phyloP scores from a whole-genome alignment of 2,113 vertebrate genomes.

The Indri indri region DNA sequence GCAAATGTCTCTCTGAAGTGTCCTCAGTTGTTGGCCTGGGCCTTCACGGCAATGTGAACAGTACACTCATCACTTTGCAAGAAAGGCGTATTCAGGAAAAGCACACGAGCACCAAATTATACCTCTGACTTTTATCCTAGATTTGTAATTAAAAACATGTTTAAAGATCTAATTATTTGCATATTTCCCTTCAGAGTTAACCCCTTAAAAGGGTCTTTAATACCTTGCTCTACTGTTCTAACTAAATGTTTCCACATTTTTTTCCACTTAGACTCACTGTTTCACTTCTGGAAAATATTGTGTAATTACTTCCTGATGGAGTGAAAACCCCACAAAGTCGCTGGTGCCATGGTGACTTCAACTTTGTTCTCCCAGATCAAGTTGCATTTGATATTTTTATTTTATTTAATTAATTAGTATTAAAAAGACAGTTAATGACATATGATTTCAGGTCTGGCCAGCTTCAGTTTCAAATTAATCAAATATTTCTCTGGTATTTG shows the following conservation, averaged over 20 bases:
- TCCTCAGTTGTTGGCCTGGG: conserved; percentile 13
- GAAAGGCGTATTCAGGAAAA: conserved; percentile 75
- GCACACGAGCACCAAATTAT: conserved; percentile 70
- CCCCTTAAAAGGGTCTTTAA: conserved; percentile 86
- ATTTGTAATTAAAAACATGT: conserved; percentile 84
- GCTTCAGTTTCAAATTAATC: conserved; percentile 70
- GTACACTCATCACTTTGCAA: conserved; percentile 55
- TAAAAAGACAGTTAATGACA: conserved; percentile 74
- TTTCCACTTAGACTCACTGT: conserved; percentile 87
- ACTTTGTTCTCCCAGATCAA: conserved; percentile 80
- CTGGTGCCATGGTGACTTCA: conserved; percentile 77
- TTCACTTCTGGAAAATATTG: conserved; percentile 89
- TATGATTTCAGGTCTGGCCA: conserved; percentile 66
- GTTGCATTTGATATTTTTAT: conserved; percentile 78
- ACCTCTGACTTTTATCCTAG: conserved; percentile 83
- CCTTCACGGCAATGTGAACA: conserved; percentile 19
- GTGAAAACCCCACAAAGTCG: conserved; percentile 80
- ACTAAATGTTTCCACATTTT: conserved; percentile 90
- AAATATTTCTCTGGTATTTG: conserved; percentile 47
- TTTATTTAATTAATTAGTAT: conserved; percentile 81
- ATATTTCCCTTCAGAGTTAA: conserved; percentile 87
- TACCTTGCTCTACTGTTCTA: conserved; percentile 89
- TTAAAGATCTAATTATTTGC: conserved; percentile 86
- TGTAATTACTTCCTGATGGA: conserved; percentile 87
- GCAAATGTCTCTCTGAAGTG: neutral